Base-by-base conservation (phyloP, 1,140 invertebrate genomes). In the Myzus persicae region DNA sequence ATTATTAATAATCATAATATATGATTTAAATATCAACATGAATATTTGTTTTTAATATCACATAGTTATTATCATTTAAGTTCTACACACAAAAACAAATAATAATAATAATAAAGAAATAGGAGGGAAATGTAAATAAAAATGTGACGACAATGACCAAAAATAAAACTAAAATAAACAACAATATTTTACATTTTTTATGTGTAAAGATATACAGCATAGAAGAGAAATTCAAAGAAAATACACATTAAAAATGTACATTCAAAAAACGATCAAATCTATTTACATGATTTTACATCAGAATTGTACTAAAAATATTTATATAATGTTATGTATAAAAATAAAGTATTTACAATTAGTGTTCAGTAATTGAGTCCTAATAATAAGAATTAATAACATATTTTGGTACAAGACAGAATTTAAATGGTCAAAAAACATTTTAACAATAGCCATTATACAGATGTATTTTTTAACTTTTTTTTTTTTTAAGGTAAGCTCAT, bases 321-420 rank as follows among this genome's bases (percentile, higher is more conserved):
- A 76, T n/a, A 76, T n/a, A n/a, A 81, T 81, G 40, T 46, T 84
- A 92, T 93, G 81, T 93, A 93, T 84, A 93, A 93, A 93, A 93
- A 93, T 93, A 93, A 85, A 92, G 9, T 93, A 93, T 93, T 51
- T 85, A 93, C 91, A 93, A 85, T 85, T 36, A 82, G 22, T 85
- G 40, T 92, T 92, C 42, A 22, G 36, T 54, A 92, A 82, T 93
- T 18, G 1, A 92, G 84, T 85, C 36, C 81, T 51, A 85, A 14
- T 84, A 85, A 14, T 54, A 40, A 85, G 7, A 85, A 92, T 92
- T 48, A 51, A 76, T 76, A 93, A 93, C 46, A 82, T 93, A 85
- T 93, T 93, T 85, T 84, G 91, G 91, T 93, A 93, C 44, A 85
- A 84, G 81, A 85, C 24, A 93, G 54, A 85, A 51, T 84, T 40